Base-by-base conservation (phyloP, 2,888 invertebrate genomes). In the Erannis defoliaria region DNA sequence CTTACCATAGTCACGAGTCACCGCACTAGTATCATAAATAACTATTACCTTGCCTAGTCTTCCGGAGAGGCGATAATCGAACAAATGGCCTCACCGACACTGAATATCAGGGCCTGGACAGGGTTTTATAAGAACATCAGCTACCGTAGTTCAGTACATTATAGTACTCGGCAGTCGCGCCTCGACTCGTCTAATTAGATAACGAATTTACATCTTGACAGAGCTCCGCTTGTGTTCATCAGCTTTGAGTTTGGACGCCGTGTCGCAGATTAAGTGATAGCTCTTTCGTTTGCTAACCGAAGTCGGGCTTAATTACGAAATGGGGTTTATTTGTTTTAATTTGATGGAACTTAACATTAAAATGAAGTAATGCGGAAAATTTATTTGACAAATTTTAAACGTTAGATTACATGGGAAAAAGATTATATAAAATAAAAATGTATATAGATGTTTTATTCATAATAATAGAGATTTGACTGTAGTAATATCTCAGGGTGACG, bases 171-270 rank as follows among this genome's bases (percentile, higher is more conserved):
- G 64, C 35, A 60, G 68, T 80, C 54, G 49, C 42, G 58, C 48
- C 54, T 49, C 50, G 72, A 80, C 78, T 78, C 76, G 67, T 76
- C 81, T 89, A 89, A 89, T 89, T 88, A 88, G 85, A 88, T 90
- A 85, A 89, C 85, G 85, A 90, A 89, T 90, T 89, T 90, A 86
- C 88, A 78, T 86, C 86, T 88, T 84, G 84, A 79, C 79, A 78
- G 80, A 72, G 74, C 78, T 76, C 51, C 73, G 73, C 74, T 86
- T 84, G 84, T 81, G 80, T 82, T 81, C 76, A 84, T 85, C 82
- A 81, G 64, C 64, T 56, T 64, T 64, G 56, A 85, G 78, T 62
- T 62, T 53, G 62, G 62, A 56, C 62, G 46, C 33, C n/a, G 26
- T 35, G 56, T 53, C 56, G 23, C 56, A 62, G 62, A 53, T 62